These are phyloP conservation scores for Diabrotica undecimpunctata DNA, from an alignment of 1,140 invertebrate species.

Conservation along the genomic window DNA sequence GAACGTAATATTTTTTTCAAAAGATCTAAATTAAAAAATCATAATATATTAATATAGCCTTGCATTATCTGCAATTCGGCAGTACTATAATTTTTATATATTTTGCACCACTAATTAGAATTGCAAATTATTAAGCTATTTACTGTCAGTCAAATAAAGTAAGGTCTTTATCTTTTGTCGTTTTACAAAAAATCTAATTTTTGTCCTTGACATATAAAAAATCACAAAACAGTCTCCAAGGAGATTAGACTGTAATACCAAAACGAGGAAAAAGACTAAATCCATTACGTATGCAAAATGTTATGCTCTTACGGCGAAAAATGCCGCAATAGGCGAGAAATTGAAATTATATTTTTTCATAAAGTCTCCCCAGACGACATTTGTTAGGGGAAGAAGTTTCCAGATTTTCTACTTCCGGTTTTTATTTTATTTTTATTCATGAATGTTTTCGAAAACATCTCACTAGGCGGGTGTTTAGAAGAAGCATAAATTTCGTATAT, in stretches of 20 bases:
- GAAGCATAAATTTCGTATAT: no score
- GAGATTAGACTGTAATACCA: neutral
- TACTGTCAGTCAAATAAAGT: no score
- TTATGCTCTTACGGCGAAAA: constrained; percentile 27
- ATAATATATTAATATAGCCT: no score
- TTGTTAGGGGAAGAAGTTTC: constrained; percentile 34
- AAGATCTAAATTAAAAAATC: no score
- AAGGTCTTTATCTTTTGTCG: no score
- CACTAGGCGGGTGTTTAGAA: neutral
- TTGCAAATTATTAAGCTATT: no score
- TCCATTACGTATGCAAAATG: constrained; percentile 32
- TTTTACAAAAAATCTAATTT: no score
- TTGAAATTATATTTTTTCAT: constrained; percentile 37
- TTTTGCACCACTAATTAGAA: no score
- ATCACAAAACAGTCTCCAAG: neutral
- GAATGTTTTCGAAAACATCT: constrained; percentile 32
- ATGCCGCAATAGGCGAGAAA: constrained; percentile 29
- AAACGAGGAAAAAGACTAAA: constrained; percentile 14
- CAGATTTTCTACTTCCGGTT: constrained; percentile 33
- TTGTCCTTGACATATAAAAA: neutral
- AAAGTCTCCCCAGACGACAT: constrained; percentile 33
- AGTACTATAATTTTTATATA: no score
- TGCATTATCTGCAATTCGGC: no score
- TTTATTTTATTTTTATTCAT: constrained; percentile 37
- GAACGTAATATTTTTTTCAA: no score